Evolutionary conservation across 2,113 vertebrate genomes (phyloP), one percentile per base, ranked within the genome.

Genomic region (Mungos mungo): DNA sequence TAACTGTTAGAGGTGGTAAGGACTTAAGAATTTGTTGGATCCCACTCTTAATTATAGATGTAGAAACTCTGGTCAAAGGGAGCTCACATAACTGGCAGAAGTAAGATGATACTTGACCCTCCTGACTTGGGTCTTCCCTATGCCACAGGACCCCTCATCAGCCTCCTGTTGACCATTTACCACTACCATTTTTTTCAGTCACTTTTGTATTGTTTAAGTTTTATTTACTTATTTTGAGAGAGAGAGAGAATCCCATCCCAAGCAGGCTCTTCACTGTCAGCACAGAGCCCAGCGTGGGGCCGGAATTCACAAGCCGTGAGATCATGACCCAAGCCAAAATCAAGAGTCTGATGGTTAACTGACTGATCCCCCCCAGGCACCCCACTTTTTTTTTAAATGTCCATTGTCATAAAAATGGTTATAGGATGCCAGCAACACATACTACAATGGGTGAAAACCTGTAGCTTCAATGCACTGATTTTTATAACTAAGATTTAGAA

Each of bases 21-120:
- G 41, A 77, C 86, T 93, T 93, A 50, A 97, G 57, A 91, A 76
- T 93, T 93, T 93, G 19, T 45, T 16, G 35, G 47, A 16, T 91
- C 71, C 71, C 19, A 15, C n/a, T 89, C 66, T 82, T 87, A 88
- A 88, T 47, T 79, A 68, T 6, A 92, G n/a, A 35, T 87, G n/a
- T 65, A 69, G 81, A 96, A 93, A 80, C 13, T n/a, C 79, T 91
- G 29, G 47, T 83, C 63, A 88, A 54, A 94, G 93, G 33, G 33
- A 83, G 50, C n/a, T 77, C 27, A 47, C 18, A 25, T 54, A 79
- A 85, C 33, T 71, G 33, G 16, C 68, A 57, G 68, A 77, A 21
- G 65, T 57, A 33, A 21, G n/a, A 66, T 80, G 29, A 50, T 66
- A 76, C 38, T 41, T 25, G 83, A 10, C 69, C 41, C 77, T 74